Percentiles rank a stretch among this genome's conserved stretches.
phyloP scores from a whole-genome alignment of 2,113 vertebrate species.

The Argyrosomus japonicus region DNA sequence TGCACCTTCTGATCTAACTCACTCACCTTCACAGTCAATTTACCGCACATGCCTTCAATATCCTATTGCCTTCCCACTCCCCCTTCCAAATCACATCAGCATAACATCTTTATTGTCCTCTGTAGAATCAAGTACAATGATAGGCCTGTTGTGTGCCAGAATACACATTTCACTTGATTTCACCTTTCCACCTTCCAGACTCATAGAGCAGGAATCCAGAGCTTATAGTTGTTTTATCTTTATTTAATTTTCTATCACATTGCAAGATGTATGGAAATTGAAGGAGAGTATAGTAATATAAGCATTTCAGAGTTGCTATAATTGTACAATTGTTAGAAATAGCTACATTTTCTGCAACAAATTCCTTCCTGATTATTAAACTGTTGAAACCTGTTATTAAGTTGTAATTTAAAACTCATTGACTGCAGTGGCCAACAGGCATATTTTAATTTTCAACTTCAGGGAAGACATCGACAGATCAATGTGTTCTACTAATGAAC shows the following conservation, averaged over 20 bases:
- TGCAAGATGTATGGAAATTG: not conserved
- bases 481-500: constrained; percentile 28
- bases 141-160: not conserved
- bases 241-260: not conserved
- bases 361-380: constrained; percentile 21
- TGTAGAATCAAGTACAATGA: not conserved
- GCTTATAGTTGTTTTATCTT: not conserved
- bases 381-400: constrained; percentile 18
- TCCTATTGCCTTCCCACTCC: constrained; percentile 39
- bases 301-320: not conserved
- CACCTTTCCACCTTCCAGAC: constrained; percentile 19
- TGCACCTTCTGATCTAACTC: constrained; percentile 55
- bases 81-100: constrained; percentile 18
- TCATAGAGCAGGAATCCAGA: not conserved
- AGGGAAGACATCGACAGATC: constrained; percentile 12
- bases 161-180: not conserved
- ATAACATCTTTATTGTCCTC: constrained; percentile 26
- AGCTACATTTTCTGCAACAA: not conserved
- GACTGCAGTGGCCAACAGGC: constrained; percentile 8
- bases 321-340: not conserved
- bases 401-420: constrained; percentile 14
- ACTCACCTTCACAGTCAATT: constrained; percentile 72
- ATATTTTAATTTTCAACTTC: constrained; percentile 30
- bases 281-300: not conserved
- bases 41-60: constrained; percentile 47